These are phyloP conservation scores for Epistrophe eligans DNA, from an alignment of 2,888 invertebrate genomes.

Conservation along the genomic window DNA sequence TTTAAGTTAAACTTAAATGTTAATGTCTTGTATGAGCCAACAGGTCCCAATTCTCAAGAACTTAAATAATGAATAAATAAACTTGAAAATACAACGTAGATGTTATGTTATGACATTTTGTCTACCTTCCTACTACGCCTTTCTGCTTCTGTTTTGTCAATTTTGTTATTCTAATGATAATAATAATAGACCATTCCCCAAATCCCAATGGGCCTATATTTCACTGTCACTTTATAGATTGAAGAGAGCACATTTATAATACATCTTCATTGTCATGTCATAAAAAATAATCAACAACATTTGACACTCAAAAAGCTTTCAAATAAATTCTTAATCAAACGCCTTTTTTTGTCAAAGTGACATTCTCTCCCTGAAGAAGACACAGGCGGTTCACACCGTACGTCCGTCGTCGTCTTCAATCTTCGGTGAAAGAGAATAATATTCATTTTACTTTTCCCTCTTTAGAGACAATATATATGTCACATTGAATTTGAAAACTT, in stretches of 20 bases:
- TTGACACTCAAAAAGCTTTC: constrained; percentile 42
- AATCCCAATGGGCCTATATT: not conserved
- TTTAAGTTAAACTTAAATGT: too few species aligned
- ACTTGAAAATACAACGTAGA: too few species aligned
- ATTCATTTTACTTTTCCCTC: not conserved
- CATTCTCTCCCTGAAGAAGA: not conserved
- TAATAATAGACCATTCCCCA: not conserved
- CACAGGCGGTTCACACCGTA: not conserved
- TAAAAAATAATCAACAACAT: constrained; percentile 22
- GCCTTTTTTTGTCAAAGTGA: not conserved
- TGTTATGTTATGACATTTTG: too few species aligned
- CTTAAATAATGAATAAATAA: too few species aligned
- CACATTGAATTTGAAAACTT: constrained; percentile 37
- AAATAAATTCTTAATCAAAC: constrained; percentile 22
- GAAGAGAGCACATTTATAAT: not conserved
- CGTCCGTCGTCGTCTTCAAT: not conserved
- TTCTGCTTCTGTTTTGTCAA: not conserved
- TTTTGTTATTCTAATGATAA: not conserved
- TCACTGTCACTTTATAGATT: not conserved
- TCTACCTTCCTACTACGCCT: too few species aligned
- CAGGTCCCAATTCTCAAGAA: too few species aligned
- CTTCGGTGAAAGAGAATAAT: not conserved
- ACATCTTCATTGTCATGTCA: constrained; percentile 17
- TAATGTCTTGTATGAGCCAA: too few species aligned
- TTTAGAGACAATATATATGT: constrained; percentile 24